phyloP scores from a whole-genome alignment of 2,797 vertebrate genomes.

The Darevskia mixta region DNA sequence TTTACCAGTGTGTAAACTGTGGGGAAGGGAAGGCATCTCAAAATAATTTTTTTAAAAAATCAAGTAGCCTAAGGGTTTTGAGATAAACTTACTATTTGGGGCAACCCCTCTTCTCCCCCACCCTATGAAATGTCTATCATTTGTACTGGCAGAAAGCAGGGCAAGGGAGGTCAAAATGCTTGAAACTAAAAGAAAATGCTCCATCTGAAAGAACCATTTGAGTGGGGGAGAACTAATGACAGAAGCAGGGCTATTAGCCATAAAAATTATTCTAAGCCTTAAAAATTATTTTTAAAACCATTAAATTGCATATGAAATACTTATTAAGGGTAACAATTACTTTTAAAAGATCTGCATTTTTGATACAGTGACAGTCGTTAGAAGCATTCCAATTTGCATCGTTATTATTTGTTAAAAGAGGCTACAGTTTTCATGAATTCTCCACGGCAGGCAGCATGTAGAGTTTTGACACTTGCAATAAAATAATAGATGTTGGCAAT shows the following conservation, averaged over 20 bases:
- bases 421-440: neutral
- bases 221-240: neutral
- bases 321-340: neutral
- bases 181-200: neutral
- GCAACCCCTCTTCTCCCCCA: too few relatives aligned
- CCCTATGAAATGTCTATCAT: neutral
- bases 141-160: neutral
- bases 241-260: neutral
- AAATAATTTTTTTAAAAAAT: neutral
- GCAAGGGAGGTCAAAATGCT: neutral
- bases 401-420: neutral
- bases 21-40: neutral
- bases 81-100: neutral
- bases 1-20: neutral
- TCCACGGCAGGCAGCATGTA: neutral
- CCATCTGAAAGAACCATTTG: neutral
- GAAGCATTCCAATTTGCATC: neutral
- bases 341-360: neutral
- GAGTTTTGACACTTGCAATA: slow-evolving; percentile 9
- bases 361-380: neutral
- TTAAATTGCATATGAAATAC: neutral
- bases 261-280: neutral
- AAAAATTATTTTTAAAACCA: neutral
- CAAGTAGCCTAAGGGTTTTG: neutral
- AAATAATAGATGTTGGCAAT: slow-evolving; percentile 18